phyloP scores from a whole-genome alignment of 2,797 vertebrate genomes.

The Pelobates cultripes region DNA sequence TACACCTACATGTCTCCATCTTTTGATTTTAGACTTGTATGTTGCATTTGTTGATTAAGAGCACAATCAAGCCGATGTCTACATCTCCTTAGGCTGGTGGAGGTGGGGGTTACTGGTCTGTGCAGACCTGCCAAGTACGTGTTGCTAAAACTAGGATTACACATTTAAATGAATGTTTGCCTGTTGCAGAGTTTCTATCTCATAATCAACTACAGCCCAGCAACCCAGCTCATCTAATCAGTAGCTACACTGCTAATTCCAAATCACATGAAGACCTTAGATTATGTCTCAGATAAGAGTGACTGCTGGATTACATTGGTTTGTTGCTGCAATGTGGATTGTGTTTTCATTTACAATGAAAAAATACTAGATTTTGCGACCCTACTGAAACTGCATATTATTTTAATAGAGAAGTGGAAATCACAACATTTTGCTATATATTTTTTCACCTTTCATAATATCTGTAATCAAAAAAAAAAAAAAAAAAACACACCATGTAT shows the following conservation, averaged over 20 bases:
- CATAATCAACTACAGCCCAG: not conserved
- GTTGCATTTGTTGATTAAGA: no score
- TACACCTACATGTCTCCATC: no score
- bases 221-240: conserved; percentile 21
- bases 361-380: no score
- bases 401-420: no score
- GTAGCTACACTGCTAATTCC: conserved; percentile 14
- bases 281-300: conserved; percentile 41
- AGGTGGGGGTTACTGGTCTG: not conserved
- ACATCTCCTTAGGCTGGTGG: not conserved
- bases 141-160: conserved; percentile 24
- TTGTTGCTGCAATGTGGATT: conserved; percentile 21
- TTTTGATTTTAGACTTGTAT: no score
- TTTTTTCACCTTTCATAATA: no score
- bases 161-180: conserved; percentile 17
- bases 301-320: conserved; percentile 28
- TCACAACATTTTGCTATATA: no score
- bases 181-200: conserved; percentile 13
- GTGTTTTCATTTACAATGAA: not conserved
- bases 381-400: no score
- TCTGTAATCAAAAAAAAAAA: no score
- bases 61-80: not conserved
- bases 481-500: no score
- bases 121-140: conserved; percentile 5
- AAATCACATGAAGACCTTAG: conserved; percentile 18